Percentiles rank a stretch among this genome's conserved stretches.
Conservation (phyloP, 2,113 vertebrate species). For the Hydrochoerus hydrochaeris region DNA sequence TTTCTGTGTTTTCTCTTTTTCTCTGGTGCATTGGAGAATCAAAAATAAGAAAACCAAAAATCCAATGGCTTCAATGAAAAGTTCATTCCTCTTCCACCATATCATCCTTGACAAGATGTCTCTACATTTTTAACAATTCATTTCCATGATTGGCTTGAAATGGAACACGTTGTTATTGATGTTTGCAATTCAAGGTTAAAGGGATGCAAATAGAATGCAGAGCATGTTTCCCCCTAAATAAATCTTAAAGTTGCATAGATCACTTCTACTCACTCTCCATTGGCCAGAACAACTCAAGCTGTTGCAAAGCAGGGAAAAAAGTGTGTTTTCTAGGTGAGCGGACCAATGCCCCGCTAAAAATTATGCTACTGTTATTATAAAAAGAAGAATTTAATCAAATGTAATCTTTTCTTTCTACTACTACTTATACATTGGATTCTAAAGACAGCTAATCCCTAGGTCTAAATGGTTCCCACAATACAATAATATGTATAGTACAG, state of each 20-base stretch:
- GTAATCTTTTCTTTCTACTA: not conserved
- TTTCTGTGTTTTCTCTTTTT: no score
- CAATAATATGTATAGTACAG: not conserved
- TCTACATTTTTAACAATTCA: not conserved
- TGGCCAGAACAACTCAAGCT: not conserved
- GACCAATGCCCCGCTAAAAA: not conserved
- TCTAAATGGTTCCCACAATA: not conserved
- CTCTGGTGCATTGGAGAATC: no score
- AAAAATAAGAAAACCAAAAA: not conserved
- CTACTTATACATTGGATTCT: not conserved
- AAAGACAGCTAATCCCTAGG: not conserved
- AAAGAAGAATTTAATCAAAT: not conserved
- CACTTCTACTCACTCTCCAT: not conserved
- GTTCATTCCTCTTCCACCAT: not conserved
- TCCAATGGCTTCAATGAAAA: conserved; percentile 2
- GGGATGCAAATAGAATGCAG: not conserved
- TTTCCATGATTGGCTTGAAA: not conserved
- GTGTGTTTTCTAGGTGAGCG: not conserved
- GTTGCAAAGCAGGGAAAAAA: not conserved
- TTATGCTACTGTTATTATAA: not conserved
- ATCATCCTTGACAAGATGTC: not conserved
- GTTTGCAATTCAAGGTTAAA: not conserved
- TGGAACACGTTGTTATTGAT: not conserved
- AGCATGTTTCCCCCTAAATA: not conserved
- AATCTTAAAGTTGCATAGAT: not conserved